Conservation (phyloP, 2,888 invertebrate species). For the Pterostichus niger region DNA sequence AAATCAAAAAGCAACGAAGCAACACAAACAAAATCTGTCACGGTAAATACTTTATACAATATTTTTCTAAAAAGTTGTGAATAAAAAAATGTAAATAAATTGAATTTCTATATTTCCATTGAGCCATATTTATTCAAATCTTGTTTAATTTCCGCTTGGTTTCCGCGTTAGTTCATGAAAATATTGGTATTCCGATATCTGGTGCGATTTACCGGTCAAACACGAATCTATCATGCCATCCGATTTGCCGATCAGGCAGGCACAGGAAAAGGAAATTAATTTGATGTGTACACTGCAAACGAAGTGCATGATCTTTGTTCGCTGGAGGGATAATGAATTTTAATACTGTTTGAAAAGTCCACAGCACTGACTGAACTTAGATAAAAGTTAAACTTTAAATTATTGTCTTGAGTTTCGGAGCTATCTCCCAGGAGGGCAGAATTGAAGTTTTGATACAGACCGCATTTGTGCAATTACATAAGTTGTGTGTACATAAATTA, state of each 20-base stretch:
- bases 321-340: slow-evolving; percentile 46
- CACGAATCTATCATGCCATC: not conserved
- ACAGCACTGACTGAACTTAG: slow-evolving; percentile 32
- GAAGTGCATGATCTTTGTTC: slow-evolving; percentile 56
- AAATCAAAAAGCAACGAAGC: slow-evolving; percentile 26
- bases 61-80: not conserved
- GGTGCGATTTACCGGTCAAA: slow-evolving; percentile 8
- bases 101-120: slow-evolving; percentile 21
- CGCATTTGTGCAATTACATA: slow-evolving; percentile 48
- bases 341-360: slow-evolving; percentile 56
- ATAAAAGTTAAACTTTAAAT: slow-evolving; percentile 50
- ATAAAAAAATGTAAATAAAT: slow-evolving; percentile 33
- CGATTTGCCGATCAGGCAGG: not conserved
- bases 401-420: slow-evolving; percentile 38
- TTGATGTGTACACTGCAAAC: slow-evolving; percentile 44
- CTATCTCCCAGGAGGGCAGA: not conserved
- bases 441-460: slow-evolving; percentile 26
- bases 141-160: slow-evolving; percentile 32
- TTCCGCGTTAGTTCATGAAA: slow-evolving; percentile 8
- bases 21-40: slow-evolving; percentile 27
- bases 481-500: slow-evolving; percentile 47
- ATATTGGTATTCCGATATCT: not conserved
- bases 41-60: not conserved
- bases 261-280: slow-evolving; percentile 31
- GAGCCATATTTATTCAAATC: slow-evolving; percentile 39